Base-by-base conservation (phyloP, 2,113 vertebrate genomes). In the Spermophilus dauricus region DNA sequence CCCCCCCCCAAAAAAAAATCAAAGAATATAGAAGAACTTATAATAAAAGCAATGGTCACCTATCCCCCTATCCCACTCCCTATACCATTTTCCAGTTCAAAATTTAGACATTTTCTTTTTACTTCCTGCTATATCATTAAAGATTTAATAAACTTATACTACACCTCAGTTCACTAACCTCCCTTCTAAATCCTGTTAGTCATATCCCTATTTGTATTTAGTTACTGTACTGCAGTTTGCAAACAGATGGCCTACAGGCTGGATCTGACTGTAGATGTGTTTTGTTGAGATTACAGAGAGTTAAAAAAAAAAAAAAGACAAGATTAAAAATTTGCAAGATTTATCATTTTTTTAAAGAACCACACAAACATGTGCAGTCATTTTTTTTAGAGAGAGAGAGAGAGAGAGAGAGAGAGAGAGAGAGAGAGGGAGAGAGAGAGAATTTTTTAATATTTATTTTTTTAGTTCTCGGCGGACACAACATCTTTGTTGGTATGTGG, bases 81-180 rank as follows among this genome's bases (percentile, higher is more conserved):
- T 39, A 12, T n/a, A n/a, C 17, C 58, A 73, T 86, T 95, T 90
- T 93, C 67, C 32, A 86, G 73, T 65, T 73, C 45, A 39, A 73
- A 11, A 45, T 89, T 58, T 20, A 86, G 28, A 75, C 28, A 14
- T 85, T 90, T 89, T 80, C 70, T 75, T 51, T 86, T 90, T 80
- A 39, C 37, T 75, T 86, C 16, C 78, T 22, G 39, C 77, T 80
- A 11, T 48, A 13, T 45, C 53, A 67, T 42, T 80, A 56, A 80
- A 28, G 28, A 51, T 89, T 89, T 51, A 81, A 53, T 65, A 69
- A 28, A 69, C 20, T 51, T 75, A 61, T 34, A 37, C 13, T n/a
- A 58, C n/a, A 76, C 42, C 80, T 89, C 89, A 89, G 78, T 72
- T 89, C 48, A 42, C 70, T 76, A 81, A 67, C 5, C 45, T 89